These are phyloP conservation scores for Ryuthela nishihirai DNA, from an alignment of 2,888 invertebrate genomes.

Conservation along the genomic window DNA sequence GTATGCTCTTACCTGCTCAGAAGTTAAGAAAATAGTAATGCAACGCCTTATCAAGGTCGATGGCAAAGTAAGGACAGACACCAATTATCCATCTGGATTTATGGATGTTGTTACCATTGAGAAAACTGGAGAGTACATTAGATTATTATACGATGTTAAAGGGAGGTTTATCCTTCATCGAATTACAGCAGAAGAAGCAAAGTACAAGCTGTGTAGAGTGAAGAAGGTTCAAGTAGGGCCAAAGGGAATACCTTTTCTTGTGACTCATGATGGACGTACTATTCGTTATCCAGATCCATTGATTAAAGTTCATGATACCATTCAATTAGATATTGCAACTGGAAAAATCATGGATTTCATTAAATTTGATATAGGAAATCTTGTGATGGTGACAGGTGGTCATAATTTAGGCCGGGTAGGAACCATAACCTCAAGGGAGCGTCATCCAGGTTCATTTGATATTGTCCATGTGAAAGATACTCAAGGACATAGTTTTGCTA, in stretches of 20 bases:
- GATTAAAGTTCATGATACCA: slow-evolving; percentile 93
- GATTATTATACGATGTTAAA: slow-evolving; percentile 97
- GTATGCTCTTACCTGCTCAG: slow-evolving; percentile 94
- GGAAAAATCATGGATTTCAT: slow-evolving; percentile 96
- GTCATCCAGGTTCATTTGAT: slow-evolving; percentile 98
- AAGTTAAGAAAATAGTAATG: slow-evolving; percentile 97
- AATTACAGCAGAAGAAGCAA: slow-evolving; percentile 94
- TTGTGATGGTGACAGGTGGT: slow-evolving; percentile 99
- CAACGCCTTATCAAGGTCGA: slow-evolving; percentile 97
- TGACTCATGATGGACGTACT: slow-evolving; percentile 96
- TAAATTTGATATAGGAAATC: slow-evolving; percentile 95
- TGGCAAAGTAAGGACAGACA: slow-evolving; percentile 95
- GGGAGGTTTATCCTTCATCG: slow-evolving; percentile 97
- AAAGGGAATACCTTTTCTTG: slow-evolving; percentile 91
- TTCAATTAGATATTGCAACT: slow-evolving; percentile 89
- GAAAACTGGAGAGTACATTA: slow-evolving; percentile 95
- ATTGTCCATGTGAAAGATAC: slow-evolving; percentile 98
- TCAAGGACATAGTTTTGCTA: slow-evolving; percentile 95
- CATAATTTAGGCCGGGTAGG: slow-evolving; percentile 99
- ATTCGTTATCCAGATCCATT: slow-evolving; percentile 97
- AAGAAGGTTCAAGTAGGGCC: slow-evolving; percentile 82
- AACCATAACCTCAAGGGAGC: slow-evolving; percentile 91
- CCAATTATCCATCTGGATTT: slow-evolving; percentile 95
- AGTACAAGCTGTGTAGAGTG: slow-evolving; percentile 99
- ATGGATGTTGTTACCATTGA: slow-evolving; percentile 99